Evolutionary conservation across 1,140 invertebrate genomes (phyloP), one percentile per base, ranked within the genome.

Genomic region (Pachypeltis micranthus): DNA sequence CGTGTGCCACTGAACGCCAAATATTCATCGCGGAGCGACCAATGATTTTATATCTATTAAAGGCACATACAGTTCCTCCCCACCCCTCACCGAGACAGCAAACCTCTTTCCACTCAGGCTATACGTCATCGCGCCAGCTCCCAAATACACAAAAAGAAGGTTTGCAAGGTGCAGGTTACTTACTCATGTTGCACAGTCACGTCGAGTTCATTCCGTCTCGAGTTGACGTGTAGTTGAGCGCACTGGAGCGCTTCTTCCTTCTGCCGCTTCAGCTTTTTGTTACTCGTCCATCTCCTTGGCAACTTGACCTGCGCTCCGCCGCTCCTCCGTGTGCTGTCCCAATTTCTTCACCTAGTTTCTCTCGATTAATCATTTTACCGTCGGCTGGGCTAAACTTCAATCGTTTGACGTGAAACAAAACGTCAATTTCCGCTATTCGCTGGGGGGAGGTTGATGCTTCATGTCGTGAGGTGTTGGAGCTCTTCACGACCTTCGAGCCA

Each of bases 311-410:
- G 47, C 47, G 47, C 47, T 10, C 47, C 47, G 16, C 31, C 47
- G 21, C 47, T 21, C 23, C 10, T 21, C 7, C 47, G 47, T 21
- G n/a, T n/a, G n/a, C 47, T 21, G 47, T 21, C 47, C 47, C 23
- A 51, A 16, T 51, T 51, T 21, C 47, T 51, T 51, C 47, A 51
- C 47, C 47, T 51, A 51, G 47, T 14, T n/a, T 51, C 47, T 4
- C 47, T 51, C 21, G 19, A 51, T 51, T 10, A 51, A 51, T 21
- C 47, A 51, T 51, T 51, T 51, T 51, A 10, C 47, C 47, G 47
- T 21, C 47, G n/a, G n/a, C n/a, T n/a, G n/a, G n/a, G n/a, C n/a
- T n/a, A n/a, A n/a, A n/a, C n/a, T n/a, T n/a, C n/a, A n/a, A n/a
- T n/a, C n/a, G n/a, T n/a, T n/a, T n/a, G n/a, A n/a, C n/a, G n/a